These are phyloP conservation scores for Eubasilissa regina DNA, from an alignment of 1,140 invertebrate species.

Conservation along the genomic window DNA sequence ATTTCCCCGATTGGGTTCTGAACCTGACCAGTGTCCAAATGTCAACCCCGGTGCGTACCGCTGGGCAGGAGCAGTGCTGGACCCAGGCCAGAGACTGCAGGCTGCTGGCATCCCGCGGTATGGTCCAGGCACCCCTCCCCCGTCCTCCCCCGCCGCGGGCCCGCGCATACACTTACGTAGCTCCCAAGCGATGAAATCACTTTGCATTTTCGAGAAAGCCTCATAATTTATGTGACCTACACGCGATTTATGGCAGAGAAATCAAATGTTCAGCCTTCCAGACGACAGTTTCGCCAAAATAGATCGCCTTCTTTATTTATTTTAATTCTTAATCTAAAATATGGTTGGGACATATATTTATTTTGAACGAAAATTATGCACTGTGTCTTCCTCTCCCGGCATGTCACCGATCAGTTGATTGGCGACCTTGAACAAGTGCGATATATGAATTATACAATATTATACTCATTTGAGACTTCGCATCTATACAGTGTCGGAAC, in stretches of 20 bases:
- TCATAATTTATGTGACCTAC: not conserved
- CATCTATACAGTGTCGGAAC: too few species aligned
- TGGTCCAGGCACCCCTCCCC: not conserved
- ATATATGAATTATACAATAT: too few species aligned
- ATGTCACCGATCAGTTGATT: too few species aligned
- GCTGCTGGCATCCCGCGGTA: not conserved
- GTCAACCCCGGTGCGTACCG: slow-evolving; percentile 23
- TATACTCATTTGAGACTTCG: too few species aligned
- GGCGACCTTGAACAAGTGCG: too few species aligned
- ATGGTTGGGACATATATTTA: too few species aligned
- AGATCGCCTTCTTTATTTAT: too few species aligned
- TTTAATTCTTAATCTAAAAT: too few species aligned
- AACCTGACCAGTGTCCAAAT: slow-evolving; percentile 28
- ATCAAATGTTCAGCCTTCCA: too few species aligned
- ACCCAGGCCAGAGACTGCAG: not conserved
- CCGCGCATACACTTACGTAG: not conserved
- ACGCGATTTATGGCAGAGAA: not conserved
- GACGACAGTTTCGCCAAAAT: too few species aligned
- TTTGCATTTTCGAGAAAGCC: slow-evolving; percentile 1
- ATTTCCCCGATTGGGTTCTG: not conserved
- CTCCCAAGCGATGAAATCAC: not conserved
- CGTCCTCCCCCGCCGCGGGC: not conserved
- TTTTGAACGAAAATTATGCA: too few species aligned
- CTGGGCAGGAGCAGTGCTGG: not conserved
- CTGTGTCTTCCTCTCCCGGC: too few species aligned